Evolutionary conservation across 1,140 invertebrate genomes (phyloP), one percentile per base, ranked within the genome.

Genomic region (Chymomyza costata): DNA sequence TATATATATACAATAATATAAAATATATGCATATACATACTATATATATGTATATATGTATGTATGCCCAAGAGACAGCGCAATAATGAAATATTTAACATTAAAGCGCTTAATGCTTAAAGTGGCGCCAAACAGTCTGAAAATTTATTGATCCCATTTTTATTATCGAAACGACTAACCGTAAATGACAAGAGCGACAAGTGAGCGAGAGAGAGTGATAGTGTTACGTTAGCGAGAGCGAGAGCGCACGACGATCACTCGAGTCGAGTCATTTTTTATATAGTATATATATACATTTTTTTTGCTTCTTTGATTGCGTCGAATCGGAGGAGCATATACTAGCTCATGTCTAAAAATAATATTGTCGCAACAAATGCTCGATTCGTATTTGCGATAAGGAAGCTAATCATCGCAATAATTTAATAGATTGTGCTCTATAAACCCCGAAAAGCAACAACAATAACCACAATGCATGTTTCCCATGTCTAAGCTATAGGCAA

Each of bases 271-370:
- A 25, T 5, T 25, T 5, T 3, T 8, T 25, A 5, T 25, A 8
- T 25, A 25, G 21, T 25, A 25, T 25, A 25, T 8, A 25, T 25
- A 8, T 25, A 8, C n/a, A n/a, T n/a, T n/a, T n/a, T n/a, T n/a
- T n/a, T n/a, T n/a, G n/a, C n/a, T n/a, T n/a, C n/a, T n/a, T n/a
- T n/a, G 10, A 30, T 32, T 19, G 6, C 11, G n/a, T 49, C 7
- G 31, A 38, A 13, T 6, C 13, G 21, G 15, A 6, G 37, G n/a
- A 21, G 63, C 37, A 61, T 73, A 28, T 28, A 28, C 5, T 34
- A 73, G 73, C 74, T 78, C 73, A 80, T 57, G 47, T 50, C 73
- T 80, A 80, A 68, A 80, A 80, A 80, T 80, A 80, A 68, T n/a
- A 68, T 39, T 21, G 50, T 50, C 46, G 45, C 47, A 60, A 40